A percentile compares a stretch with the other conserved stretches of the same genome.
Conservation (phyloP, 2,888 invertebrate genomes). For the Ditylenchus weischeri region DNA sequence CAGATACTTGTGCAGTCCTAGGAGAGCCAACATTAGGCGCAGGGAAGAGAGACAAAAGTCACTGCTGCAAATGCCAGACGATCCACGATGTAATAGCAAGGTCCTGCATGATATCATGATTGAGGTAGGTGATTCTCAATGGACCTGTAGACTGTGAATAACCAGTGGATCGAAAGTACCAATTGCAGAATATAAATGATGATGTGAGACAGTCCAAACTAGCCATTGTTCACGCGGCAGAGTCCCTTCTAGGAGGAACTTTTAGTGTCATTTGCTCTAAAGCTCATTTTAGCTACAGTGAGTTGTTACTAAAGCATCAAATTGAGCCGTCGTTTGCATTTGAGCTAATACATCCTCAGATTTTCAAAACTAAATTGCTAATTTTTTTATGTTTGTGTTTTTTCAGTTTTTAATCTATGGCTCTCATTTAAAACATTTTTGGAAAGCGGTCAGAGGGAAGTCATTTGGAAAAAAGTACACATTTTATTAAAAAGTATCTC, state of each 20-base stretch:
- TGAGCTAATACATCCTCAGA: background rate
- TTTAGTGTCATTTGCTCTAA: slow-evolving; percentile 33
- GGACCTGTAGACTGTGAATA: slow-evolving; percentile 1
- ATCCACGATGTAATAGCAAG: slow-evolving; percentile 22
- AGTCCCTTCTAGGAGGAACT: slow-evolving; percentile 30
- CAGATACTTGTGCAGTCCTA: too few species aligned
- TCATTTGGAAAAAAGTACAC: too few species aligned
- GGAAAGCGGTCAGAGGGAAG: too few species aligned
- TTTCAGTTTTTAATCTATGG: background rate
- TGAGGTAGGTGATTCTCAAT: slow-evolving; percentile 8
- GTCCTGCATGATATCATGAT: slow-evolving; percentile 19
- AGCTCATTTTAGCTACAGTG: slow-evolving; percentile 34
- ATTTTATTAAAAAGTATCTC: too few species aligned
- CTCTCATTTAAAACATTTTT: too few species aligned
- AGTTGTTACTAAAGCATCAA: background rate
- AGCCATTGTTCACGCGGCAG: slow-evolving; percentile 32
- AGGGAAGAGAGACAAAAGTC: too few species aligned
- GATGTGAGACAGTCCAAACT: slow-evolving; percentile 36
- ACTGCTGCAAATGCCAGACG: background rate
- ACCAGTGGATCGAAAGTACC: background rate
- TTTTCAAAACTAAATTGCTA: background rate
- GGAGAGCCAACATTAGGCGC: too few species aligned
- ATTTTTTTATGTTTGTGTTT: background rate
- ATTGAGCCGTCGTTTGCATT: too few species aligned
- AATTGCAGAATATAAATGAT: slow-evolving; percentile 30